These are phyloP conservation scores for Stigmatopora nigra DNA, from an alignment of 2,113 vertebrate species.

Conservation along the genomic window DNA sequence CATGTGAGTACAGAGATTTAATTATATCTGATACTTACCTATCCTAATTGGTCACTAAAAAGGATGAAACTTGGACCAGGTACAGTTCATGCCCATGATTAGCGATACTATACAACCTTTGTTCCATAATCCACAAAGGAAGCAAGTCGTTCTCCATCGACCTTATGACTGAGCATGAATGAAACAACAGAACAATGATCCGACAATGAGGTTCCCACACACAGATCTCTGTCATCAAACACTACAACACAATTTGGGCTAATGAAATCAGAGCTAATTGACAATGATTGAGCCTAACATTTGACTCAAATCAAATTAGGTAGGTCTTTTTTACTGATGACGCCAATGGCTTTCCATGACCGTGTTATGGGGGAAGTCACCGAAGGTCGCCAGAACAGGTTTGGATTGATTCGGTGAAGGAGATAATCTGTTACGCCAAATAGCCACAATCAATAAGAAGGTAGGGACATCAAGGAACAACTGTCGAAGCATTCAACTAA, in stretches of 20 bases:
- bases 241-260: constrained; percentile 71
- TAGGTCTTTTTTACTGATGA: constrained; percentile 35
- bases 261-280: constrained; percentile 71
- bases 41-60: neutral
- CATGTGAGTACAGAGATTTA: neutral
- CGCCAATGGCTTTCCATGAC: constrained; percentile 22
- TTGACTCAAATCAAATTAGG: constrained; percentile 68
- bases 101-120: constrained; percentile 31
- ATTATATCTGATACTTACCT: neutral
- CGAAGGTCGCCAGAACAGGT: constrained; percentile 46
- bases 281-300: constrained; percentile 63
- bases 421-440: constrained; percentile 23
- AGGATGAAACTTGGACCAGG: constrained; percentile 12
- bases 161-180: constrained; percentile 57
- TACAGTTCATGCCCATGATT: constrained; percentile 28
- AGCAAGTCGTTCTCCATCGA: constrained; percentile 47
- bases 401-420: constrained; percentile 55
- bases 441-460: constrained; percentile 31
- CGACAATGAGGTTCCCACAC: constrained; percentile 63
- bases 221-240: constrained; percentile 66
- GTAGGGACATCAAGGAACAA: constrained; percentile 9
- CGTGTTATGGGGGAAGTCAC: constrained; percentile 39
- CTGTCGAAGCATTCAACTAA: neutral
- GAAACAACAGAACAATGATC: constrained; percentile 64
- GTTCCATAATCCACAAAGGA: constrained; percentile 38